These are phyloP conservation scores for Lepus europaeus DNA, from an alignment of 2,113 vertebrate species.

Conservation along the genomic window DNA sequence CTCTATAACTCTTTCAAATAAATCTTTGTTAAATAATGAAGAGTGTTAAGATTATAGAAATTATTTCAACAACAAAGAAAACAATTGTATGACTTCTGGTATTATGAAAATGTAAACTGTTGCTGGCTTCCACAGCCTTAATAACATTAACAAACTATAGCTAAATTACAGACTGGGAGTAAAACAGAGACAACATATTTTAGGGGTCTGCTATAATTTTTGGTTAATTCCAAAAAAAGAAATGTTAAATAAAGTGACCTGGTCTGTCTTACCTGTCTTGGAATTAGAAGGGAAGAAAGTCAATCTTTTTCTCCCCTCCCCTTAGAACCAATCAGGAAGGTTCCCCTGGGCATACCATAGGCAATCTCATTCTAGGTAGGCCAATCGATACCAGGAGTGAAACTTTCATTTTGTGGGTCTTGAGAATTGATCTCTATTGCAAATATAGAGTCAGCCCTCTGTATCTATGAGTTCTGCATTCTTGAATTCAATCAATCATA, in stretches of 20 bases:
- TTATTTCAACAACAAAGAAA: not conserved
- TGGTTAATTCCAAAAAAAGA: constrained; percentile 25
- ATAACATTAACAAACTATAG: not conserved
- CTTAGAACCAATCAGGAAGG: not conserved
- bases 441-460: not conserved
- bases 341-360: not conserved
- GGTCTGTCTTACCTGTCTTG: not conserved
- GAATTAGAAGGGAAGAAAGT: not conserved
- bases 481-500: not conserved
- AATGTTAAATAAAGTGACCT: not conserved
- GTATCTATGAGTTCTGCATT: too few species aligned
- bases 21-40: too few species aligned
- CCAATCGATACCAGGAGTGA: constrained; percentile 33
- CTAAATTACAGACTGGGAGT: not conserved
- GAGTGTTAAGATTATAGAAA: not conserved
- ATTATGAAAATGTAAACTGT: constrained; percentile 1
- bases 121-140: not conserved
- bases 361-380: not conserved
- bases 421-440: constrained; percentile 20
- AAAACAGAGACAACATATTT: not conserved
- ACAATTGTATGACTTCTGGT: not conserved
- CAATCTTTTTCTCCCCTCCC: not conserved
- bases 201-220: constrained; percentile 38
- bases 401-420: not conserved
- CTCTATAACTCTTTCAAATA: too few species aligned